phyloP scores from a whole-genome alignment of 2,888 invertebrate genomes.

The Tryphoninae sp. region DNA sequence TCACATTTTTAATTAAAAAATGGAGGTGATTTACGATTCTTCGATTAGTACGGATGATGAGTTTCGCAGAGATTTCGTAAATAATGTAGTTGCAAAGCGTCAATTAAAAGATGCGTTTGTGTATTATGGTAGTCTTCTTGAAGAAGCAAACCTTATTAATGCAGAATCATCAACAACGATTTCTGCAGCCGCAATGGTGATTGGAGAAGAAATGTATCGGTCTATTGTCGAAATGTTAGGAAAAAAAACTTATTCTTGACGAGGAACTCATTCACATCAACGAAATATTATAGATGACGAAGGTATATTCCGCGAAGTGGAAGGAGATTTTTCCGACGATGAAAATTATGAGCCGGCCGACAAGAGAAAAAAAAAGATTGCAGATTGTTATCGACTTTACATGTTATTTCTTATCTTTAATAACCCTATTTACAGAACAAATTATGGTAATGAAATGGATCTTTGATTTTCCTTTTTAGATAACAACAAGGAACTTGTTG shows the following conservation, averaged over 20 bases:
- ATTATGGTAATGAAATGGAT: neutral
- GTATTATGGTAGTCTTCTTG: neutral
- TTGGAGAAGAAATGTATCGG: slow-evolving; percentile 5
- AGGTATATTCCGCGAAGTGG: too few relatives aligned
- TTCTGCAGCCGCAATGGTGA: slow-evolving; percentile 2
- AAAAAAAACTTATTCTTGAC: neutral
- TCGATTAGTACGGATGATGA: too few relatives aligned
- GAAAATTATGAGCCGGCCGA: neutral
- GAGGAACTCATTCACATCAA: slow-evolving; percentile 8
- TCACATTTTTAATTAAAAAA: neutral
- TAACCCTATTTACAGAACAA: neutral
- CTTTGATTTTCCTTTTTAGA: slow-evolving; percentile 3
- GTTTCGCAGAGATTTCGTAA: too few relatives aligned
- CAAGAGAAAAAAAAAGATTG: neutral
- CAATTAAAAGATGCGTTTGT: too few relatives aligned
- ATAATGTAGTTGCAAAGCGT: too few relatives aligned
- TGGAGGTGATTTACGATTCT: neutral
- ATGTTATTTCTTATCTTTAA: neutral
- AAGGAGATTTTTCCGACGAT: too few relatives aligned
- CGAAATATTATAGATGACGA: neutral
- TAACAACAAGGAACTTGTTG: slow-evolving; percentile 22
- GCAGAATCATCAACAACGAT: slow-evolving; percentile 2
- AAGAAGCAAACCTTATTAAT: neutral
- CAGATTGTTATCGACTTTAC: neutral
- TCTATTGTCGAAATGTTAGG: neutral